Base-by-base conservation (phyloP, 2,113 vertebrate genomes). In the Canis aureus region DNA sequence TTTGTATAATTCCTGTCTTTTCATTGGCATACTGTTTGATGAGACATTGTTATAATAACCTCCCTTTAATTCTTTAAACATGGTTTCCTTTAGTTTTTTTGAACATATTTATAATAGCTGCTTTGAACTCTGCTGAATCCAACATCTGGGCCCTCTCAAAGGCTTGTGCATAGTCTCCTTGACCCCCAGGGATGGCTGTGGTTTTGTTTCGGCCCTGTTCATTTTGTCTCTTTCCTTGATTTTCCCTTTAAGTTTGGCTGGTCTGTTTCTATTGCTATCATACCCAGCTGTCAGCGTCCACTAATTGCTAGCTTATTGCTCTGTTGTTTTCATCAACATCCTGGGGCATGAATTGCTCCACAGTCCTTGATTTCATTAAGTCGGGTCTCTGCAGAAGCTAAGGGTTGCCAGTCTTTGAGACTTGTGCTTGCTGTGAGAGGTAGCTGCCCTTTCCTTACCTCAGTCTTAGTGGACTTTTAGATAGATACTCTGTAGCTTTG, bases 81-180 rank as follows among this genome's bases (percentile, higher is more conserved):
- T 35, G 43, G 1, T 97, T 94, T 95, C 29, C 17, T 97, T 88
- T 69, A 55, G 15, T 76, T 96, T 16, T 96, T 96, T 97, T 51
- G 38, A 86, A 71, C 22, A n/a, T 85, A 88, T 71, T 91, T 88
- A 43, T 74, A 57, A 74, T 94, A 74, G 11, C 66, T 94, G 15
- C 60, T 91, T 93, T 94, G 69, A 91, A 62, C n/a, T 49, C 74
- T 32, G 25, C 43, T 69, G 66, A 95, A 71, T 88, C 29, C 53
- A 89, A 15, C 78, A 92, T 82, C 19, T 92, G 16, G n/a, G 15
- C 38, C 53, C 55, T 84, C 43, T 91, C 15, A 59, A 49, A 90
- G 53, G 25, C 43, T 16, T 82, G 29, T 73, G 17, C 22, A 89
- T 15, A 17, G 43, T 62, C 67, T 87, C 38, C 12, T 10, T 80